Conservation (phyloP, 2,888 invertebrate species). For the Choristoneura rosaceana region DNA sequence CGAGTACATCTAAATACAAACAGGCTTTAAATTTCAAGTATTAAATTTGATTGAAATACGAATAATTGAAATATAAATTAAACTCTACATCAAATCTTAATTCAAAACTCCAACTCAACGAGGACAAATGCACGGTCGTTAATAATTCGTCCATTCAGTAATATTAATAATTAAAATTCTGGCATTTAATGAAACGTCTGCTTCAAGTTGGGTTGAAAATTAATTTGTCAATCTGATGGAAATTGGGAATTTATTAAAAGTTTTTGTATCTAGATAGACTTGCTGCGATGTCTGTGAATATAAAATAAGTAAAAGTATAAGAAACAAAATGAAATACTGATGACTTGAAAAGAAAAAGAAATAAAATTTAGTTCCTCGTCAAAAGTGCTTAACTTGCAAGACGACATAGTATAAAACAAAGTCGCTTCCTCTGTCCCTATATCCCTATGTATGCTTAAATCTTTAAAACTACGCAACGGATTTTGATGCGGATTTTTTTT, state of each 20-base stretch:
- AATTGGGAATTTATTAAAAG: background rate
- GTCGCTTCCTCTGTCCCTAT: too few relatives aligned
- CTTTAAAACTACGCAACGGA: too few relatives aligned
- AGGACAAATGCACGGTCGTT: background rate
- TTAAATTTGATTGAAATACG: background rate
- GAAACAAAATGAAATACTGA: too few relatives aligned
- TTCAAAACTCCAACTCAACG: background rate
- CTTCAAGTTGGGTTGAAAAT: background rate
- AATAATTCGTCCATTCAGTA: background rate
- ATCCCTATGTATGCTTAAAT: too few relatives aligned
- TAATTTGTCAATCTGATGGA: background rate
- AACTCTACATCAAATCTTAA: background rate
- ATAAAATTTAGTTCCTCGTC: too few relatives aligned
- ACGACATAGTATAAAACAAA: too few relatives aligned
- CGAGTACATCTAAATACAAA: background rate
- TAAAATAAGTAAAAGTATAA: too few relatives aligned
- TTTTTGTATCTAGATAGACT: background rate
- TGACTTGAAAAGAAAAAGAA: too few relatives aligned
- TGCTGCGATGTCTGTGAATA: too few relatives aligned
- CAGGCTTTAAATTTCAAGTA: background rate
- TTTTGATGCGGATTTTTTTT: too few relatives aligned
- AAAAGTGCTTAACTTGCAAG: too few relatives aligned
- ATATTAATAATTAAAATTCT: conserved; percentile 11
- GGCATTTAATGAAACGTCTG: background rate
- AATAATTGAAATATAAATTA: background rate